Conservation (phyloP, 1,140 invertebrate species). For the Elymnias hypermnestra region DNA sequence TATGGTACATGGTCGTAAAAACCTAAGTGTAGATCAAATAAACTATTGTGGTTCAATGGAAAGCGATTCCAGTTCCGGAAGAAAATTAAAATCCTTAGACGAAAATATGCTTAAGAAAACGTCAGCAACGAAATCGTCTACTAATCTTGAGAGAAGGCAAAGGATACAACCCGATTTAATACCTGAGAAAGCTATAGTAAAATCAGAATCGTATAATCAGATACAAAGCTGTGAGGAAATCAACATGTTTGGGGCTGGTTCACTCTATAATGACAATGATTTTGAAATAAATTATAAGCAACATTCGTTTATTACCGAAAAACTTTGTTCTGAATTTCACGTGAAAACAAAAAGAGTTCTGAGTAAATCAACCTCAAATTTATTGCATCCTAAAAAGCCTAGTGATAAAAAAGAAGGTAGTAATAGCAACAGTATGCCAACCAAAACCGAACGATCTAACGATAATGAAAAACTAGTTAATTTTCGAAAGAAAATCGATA, state of each 20-base stretch:
- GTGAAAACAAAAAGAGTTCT: slow-evolving; percentile 78
- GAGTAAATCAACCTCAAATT: slow-evolving; percentile 78
- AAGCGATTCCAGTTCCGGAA: slow-evolving; percentile 67
- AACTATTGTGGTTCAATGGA: slow-evolving; percentile 74
- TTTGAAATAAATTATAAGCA: slow-evolving; percentile 73
- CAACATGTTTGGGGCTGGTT: slow-evolving; percentile 70
- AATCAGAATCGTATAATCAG: slow-evolving; percentile 73
- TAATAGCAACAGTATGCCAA: slow-evolving; percentile 70
- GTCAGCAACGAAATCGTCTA: slow-evolving; percentile 61
- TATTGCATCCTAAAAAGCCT: slow-evolving; percentile 73
- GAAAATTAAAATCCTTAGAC: slow-evolving; percentile 68
- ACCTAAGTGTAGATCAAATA: slow-evolving; percentile 72
- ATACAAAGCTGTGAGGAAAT: slow-evolving; percentile 75
- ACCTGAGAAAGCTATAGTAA: slow-evolving; percentile 70
- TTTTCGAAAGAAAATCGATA: slow-evolving; percentile 68
- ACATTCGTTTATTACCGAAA: slow-evolving; percentile 78
- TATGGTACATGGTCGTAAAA: slow-evolving; percentile 69
- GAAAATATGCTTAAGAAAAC: slow-evolving; percentile 71
- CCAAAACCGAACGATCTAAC: slow-evolving; percentile 55
- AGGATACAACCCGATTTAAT: slow-evolving; percentile 73
- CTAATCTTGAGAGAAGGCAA: slow-evolving; percentile 67
- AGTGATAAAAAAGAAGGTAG: slow-evolving; percentile 62
- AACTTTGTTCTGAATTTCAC: slow-evolving; percentile 79
- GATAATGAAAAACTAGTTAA: slow-evolving; percentile 57
- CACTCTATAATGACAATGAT: slow-evolving; percentile 66